Conservation (phyloP, 2,113 vertebrate species). For the Mormyrus lacerda region DNA sequence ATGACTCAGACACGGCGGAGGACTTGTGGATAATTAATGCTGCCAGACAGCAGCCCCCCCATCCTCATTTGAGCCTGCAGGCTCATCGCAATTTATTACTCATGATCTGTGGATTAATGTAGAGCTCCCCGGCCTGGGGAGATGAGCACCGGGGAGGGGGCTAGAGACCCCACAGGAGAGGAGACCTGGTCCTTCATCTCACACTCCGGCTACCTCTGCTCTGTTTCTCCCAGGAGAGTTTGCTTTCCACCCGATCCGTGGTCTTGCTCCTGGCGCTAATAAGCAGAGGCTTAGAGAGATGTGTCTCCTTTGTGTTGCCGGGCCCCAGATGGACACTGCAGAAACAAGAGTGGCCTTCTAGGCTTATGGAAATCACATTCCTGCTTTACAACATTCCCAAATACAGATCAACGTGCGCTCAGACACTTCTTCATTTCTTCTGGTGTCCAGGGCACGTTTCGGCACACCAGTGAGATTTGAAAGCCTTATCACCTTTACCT, state of each 20-base stretch:
- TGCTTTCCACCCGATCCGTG: not conserved
- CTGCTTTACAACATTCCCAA: not conserved
- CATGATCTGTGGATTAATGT: slow-evolving; percentile 7
- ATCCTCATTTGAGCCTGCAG: slow-evolving; percentile 2
- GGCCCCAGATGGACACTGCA: not conserved
- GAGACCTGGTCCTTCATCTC: not conserved
- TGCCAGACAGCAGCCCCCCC: not conserved
- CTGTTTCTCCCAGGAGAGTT: not conserved
- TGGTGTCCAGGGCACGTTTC: not conserved
- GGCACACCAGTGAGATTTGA: not conserved
- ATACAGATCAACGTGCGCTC: not conserved
- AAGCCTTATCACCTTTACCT: not conserved
- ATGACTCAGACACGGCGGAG: slow-evolving; percentile 34
- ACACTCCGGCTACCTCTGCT: not conserved
- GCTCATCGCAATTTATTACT: slow-evolving; percentile 5
- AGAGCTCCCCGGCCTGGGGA: not conserved
- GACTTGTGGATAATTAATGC: slow-evolving; percentile 36
- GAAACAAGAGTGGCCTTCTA: not conserved
- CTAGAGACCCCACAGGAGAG: not conserved
- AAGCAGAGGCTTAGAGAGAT: not conserved
- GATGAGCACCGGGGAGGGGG: not conserved
- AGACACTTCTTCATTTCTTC: not conserved
- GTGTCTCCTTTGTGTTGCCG: not conserved
- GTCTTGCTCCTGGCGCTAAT: not conserved
- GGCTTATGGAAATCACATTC: not conserved